Evolutionary conservation across 2,797 vertebrate species (phyloP).

Genomic region (Craterocephalus amniculus): DNA sequence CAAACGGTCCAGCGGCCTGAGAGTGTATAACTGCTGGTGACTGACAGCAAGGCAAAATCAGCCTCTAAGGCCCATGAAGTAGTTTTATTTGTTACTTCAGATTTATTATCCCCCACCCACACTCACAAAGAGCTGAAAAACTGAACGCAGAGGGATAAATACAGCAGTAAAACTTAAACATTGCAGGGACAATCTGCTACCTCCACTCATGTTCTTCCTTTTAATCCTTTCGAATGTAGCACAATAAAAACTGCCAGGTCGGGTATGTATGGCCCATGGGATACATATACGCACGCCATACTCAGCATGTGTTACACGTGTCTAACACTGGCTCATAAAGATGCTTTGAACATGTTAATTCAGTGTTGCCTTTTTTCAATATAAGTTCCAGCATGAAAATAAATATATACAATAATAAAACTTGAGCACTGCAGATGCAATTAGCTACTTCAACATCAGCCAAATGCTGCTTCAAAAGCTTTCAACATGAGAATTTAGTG

Average conservation of each 20-base stretch:
- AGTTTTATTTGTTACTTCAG: slow-evolving; percentile 6
- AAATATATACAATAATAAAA: slow-evolving; percentile 3
- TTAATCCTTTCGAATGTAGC: not conserved
- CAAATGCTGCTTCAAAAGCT: not conserved
- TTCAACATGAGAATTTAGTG: not conserved
- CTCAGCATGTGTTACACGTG: not conserved
- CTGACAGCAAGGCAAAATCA: not conserved
- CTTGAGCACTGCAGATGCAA: not conserved
- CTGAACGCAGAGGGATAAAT: slow-evolving; percentile 2
- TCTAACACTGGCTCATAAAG: not conserved
- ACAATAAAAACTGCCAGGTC: slow-evolving; percentile 1
- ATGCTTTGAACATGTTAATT: not conserved
- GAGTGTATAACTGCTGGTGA: not conserved
- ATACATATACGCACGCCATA: slow-evolving; percentile 2
- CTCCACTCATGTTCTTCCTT: not conserved
- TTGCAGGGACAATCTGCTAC: not conserved
- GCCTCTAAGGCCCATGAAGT: too few relatives aligned
- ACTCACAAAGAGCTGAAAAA: slow-evolving; percentile 8
- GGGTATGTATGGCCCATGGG: not conserved
- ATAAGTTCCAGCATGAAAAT: not conserved
- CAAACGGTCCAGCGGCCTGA: not conserved
- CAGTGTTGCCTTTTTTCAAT: not conserved
- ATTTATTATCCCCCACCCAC: not conserved
- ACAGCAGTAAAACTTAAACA: not conserved
- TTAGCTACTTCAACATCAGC: not conserved